Evolutionary conservation across 2,888 invertebrate genomes (phyloP), one percentile per base, ranked within the genome.

Genomic region (Fragum sueziense): DNA sequence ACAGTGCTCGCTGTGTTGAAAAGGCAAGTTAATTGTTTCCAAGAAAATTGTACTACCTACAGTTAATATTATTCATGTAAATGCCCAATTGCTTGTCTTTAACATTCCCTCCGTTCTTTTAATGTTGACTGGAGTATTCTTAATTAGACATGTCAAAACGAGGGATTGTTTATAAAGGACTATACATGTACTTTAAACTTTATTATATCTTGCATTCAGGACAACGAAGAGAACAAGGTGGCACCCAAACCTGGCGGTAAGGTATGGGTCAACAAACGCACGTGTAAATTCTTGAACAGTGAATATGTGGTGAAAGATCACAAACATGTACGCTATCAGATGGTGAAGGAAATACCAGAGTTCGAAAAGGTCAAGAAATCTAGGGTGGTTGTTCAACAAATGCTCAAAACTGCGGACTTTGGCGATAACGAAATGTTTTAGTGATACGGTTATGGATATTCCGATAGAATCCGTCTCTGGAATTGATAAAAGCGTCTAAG

Each of bases 281-380:
- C 75, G 27, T 91, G 91, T 72, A 86, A 85, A 51, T 87, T 89
- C 61, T 79, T 86, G 20, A 86, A 88, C 72, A 84, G 85, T 17
- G 80, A 86, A 59, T 82, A 86, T 25, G 61, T 85, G 62, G 87
- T 91, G 37, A 91, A 88, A 68, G 89, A 89, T 68, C 91, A 91
- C 80, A 78, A 87, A 52, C 91, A 91, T 59, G 84, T 89, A 3
- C 82, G 87, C 6, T 89, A 91, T 79, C 85, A 88, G 70, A 91
- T 91, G 83, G 90, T 91, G 2, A 82, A 83, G 2, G 82, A 84
- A 57, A 80, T 91, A 22, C 90, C 90, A 1, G 80, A 90, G 69
- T 90, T 90, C 70, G 85, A 87, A 29, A 76, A 79, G 47, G 87
- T 89, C 6, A 77, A 80, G 77, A 76, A 81, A 79, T 61, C 78